Percentiles rank a stretch among this genome's conserved stretches.
Evolutionary conservation across 2,113 vertebrate genomes (phyloP).

Genomic region (Hucho hucho): DNA sequence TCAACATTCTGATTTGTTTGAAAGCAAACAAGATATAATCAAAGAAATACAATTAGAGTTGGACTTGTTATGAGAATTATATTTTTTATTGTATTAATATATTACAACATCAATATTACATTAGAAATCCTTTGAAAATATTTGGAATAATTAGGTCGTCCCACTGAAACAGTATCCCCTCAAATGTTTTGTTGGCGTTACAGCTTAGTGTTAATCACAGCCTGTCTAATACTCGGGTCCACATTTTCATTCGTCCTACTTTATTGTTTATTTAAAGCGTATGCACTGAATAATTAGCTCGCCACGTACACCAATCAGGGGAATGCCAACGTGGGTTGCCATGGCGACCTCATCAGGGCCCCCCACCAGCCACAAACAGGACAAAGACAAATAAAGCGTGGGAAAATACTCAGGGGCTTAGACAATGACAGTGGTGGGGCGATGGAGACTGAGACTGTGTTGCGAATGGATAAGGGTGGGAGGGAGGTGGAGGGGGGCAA

Average conservation of each 20-base stretch:
- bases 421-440: constrained; percentile 57
- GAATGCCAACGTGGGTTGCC: constrained; percentile 68
- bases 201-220: constrained; percentile 60
- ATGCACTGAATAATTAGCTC: constrained; percentile 75
- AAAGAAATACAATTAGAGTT: too few relatives aligned
- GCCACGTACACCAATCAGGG: constrained; percentile 71
- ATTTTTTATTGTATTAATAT: background rate
- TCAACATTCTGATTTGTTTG: background rate
- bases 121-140: background rate
- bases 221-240: constrained; percentile 52
- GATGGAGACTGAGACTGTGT: constrained; percentile 14
- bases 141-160: background rate
- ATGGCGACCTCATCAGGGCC: constrained; percentile 66
- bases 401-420: constrained; percentile 64
- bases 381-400: constrained; percentile 70
- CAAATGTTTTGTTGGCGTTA: constrained; percentile 37
- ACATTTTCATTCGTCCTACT: constrained; percentile 72
- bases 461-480: background rate
- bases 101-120: constrained; percentile 3
- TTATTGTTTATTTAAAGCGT: constrained; percentile 71
- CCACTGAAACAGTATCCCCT: constrained; percentile 37
- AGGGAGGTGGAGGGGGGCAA: background rate
- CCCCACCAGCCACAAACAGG: constrained; percentile 57
- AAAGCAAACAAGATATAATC: background rate
- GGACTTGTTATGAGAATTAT: too few relatives aligned